Evolutionary conservation across 2,113 vertebrate genomes (phyloP).

Genomic region (Cyprinus carpio): DNA sequence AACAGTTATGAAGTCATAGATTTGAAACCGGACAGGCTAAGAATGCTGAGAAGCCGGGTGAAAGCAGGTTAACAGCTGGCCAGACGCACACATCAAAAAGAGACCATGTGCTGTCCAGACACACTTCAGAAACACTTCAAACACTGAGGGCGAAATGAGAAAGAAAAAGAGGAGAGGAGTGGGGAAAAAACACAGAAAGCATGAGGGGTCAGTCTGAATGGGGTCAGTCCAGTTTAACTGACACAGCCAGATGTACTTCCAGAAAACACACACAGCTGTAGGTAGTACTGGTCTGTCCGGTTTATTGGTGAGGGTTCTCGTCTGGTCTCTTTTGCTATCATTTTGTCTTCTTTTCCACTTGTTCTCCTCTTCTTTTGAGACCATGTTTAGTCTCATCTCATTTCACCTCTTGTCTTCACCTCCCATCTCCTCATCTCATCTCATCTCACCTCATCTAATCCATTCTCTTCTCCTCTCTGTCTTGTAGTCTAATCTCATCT

Average conservation of each 20-base stretch:
- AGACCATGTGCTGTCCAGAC: constrained; percentile 55
- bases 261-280: constrained; percentile 15
- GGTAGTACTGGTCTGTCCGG: background rate
- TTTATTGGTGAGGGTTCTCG: background rate
- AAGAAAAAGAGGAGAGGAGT: constrained; percentile 14
- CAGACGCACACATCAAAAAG: constrained; percentile 51
- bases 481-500: background rate
- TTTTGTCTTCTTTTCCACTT: too few relatives aligned
- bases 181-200: background rate
- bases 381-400: too few relatives aligned
- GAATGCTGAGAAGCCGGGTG: constrained; percentile 23
- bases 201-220: background rate
- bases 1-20: constrained; percentile 35
- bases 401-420: too few relatives aligned
- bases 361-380: too few relatives aligned
- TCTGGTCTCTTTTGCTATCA: background rate
- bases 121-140: constrained; percentile 34
- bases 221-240: constrained; percentile 29
- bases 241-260: constrained; percentile 19
- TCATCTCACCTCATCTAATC: too few relatives aligned
- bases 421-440: too few relatives aligned
- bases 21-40: constrained; percentile 21
- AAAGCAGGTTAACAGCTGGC: constrained; percentile 37
- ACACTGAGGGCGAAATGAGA: background rate
- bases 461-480: background rate